Evolutionary conservation across 2,888 invertebrate genomes (phyloP).

Genomic region (Drosophila borborema): DNA sequence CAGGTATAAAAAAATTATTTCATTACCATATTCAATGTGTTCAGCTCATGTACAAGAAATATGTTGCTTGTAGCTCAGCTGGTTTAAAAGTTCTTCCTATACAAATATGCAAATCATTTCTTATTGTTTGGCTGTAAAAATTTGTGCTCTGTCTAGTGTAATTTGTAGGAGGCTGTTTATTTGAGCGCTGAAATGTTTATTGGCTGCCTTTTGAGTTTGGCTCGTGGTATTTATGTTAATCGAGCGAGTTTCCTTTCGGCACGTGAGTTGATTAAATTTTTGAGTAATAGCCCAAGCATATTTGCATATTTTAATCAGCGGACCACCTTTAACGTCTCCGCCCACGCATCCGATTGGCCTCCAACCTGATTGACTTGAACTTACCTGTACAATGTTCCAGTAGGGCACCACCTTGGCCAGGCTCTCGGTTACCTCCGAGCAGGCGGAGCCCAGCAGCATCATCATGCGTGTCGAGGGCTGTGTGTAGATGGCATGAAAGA

Average conservation of each 20-base stretch:
- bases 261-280: constrained; percentile 80
- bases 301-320: constrained; percentile 76
- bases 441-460: constrained; percentile 94
- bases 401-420: constrained; percentile 96
- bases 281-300: constrained; percentile 66
- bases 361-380: constrained; percentile 29
- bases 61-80: neutral
- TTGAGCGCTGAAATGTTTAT: constrained; percentile 72
- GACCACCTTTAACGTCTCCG: neutral
- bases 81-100: neutral
- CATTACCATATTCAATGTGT: constrained; percentile 4
- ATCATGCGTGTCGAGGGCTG: constrained; percentile 91
- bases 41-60: neutral
- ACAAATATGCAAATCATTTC: constrained; percentile 7
- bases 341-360: neutral
- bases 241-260: constrained; percentile 61
- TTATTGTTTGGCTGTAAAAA: neutral
- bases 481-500: constrained; percentile 96
- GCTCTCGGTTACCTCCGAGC: constrained; percentile 96
- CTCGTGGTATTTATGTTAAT: constrained; percentile 69
- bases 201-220: constrained; percentile 63
- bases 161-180: constrained; percentile 58
- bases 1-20: neutral
- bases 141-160: constrained; percentile 41
- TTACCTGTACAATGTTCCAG: constrained; percentile 96